Percentiles rank a stretch among this genome's conserved stretches.
Evolutionary conservation across 2,113 vertebrate species (phyloP).

Genomic region (Pogona vitticeps): DNA sequence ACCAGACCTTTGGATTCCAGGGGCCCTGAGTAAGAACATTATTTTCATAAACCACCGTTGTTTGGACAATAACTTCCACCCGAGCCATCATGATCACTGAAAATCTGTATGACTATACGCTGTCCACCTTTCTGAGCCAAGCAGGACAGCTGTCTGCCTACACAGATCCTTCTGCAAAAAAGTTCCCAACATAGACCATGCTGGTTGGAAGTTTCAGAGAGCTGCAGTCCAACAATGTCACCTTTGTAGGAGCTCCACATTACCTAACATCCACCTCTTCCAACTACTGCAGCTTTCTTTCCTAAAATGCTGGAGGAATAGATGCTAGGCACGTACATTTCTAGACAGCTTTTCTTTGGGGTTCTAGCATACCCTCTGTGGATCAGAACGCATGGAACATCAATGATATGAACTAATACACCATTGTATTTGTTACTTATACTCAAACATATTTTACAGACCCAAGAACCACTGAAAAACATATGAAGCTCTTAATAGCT

Average conservation of each 20-base stretch:
- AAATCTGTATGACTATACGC: too few species aligned
- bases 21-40: neutral
- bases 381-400: neutral
- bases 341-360: neutral
- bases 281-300: neutral
- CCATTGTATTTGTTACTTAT: neutral
- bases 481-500: neutral
- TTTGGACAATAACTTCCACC: too few species aligned
- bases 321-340: neutral
- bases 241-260: neutral
- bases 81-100: too few species aligned
- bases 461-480: neutral
- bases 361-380: neutral
- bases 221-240: neutral
- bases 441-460: neutral
- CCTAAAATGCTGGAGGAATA: neutral
- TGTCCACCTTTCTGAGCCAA: neutral
- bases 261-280: neutral
- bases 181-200: neutral
- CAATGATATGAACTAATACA: neutral
- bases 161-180: neutral
- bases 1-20: neutral
- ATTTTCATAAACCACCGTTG: too few species aligned
- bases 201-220: neutral
- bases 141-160: neutral